phyloP scores from a whole-genome alignment of 1,140 invertebrate genomes.

The Goniozus legneri region DNA sequence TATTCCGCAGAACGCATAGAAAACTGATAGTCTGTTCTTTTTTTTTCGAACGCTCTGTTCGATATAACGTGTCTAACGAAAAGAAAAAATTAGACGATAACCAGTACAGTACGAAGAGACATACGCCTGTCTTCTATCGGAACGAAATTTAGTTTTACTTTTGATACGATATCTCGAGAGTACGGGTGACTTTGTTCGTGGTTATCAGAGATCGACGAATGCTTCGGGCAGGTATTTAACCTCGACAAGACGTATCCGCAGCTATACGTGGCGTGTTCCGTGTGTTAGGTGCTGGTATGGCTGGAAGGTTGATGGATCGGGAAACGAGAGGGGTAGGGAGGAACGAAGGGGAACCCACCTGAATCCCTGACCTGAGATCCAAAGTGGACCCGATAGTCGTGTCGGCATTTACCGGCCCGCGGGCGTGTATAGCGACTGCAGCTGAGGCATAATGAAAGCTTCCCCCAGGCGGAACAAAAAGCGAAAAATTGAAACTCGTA shows the following conservation, averaged over 20 bases:
- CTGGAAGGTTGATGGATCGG: not conserved
- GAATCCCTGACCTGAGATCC: slow-evolving; percentile 10
- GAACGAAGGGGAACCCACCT: not conserved
- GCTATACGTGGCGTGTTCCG: not conserved
- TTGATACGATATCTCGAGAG: no score
- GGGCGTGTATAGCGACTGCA: not conserved
- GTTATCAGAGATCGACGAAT: not conserved
- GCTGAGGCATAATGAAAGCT: not conserved
- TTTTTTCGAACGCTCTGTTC: no score
- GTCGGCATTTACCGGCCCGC: slow-evolving; percentile 1
- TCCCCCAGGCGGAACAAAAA: not conserved
- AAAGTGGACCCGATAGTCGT: not conserved
- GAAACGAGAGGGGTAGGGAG: not conserved
- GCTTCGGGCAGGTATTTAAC: slow-evolving; percentile 9
- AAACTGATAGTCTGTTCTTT: no score
- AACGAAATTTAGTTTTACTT: no score
- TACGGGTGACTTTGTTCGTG: not conserved
- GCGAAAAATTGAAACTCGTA: no score
- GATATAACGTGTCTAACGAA: no score
- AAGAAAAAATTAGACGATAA: no score
- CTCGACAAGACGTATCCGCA: not conserved
- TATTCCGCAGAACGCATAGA: no score
- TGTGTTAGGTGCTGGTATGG: not conserved
- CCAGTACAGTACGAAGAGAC: no score
- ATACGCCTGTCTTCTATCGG: no score